Evolutionary conservation across 2,888 invertebrate species (phyloP).

Genomic region (Psococerastis gibbosa): DNA sequence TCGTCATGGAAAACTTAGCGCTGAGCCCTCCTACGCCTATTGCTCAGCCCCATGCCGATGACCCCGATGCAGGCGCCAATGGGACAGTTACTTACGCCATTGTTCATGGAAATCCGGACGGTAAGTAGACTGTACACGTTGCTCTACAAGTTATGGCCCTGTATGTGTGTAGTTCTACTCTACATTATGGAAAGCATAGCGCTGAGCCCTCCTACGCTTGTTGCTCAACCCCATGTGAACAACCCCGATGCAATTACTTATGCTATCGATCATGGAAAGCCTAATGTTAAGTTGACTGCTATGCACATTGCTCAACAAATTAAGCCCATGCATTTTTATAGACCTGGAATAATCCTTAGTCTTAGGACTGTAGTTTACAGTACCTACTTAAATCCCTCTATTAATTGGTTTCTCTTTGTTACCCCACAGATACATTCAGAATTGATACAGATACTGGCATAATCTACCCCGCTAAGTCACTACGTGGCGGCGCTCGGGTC

Average conservation of each 20-base stretch:
- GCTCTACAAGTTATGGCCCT: no score
- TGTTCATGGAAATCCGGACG: slow-evolving; percentile 42
- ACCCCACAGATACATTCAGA: slow-evolving; percentile 57
- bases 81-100: slow-evolving; percentile 61
- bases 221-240: no score
- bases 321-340: no score
- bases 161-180: no score
- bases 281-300: slow-evolving; percentile 24
- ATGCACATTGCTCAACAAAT: background rate
- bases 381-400: no score
- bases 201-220: no score
- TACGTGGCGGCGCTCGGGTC: slow-evolving; percentile 39
- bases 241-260: no score
- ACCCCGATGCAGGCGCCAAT: slow-evolving; percentile 59
- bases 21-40: slow-evolving; percentile 65
- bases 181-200: no score
- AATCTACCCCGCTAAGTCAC: slow-evolving; percentile 54
- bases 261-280: no score
- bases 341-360: no score
- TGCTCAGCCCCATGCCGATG: slow-evolving; percentile 59
- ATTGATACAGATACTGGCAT: slow-evolving; percentile 62
- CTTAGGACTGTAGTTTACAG: no score
- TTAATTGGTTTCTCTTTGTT: slow-evolving; percentile 20
- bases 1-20: slow-evolving; percentile 66
- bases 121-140: no score